Evolutionary conservation across 2,797 vertebrate genomes (phyloP).

Genomic region (Gymnothorax javanicus): DNA sequence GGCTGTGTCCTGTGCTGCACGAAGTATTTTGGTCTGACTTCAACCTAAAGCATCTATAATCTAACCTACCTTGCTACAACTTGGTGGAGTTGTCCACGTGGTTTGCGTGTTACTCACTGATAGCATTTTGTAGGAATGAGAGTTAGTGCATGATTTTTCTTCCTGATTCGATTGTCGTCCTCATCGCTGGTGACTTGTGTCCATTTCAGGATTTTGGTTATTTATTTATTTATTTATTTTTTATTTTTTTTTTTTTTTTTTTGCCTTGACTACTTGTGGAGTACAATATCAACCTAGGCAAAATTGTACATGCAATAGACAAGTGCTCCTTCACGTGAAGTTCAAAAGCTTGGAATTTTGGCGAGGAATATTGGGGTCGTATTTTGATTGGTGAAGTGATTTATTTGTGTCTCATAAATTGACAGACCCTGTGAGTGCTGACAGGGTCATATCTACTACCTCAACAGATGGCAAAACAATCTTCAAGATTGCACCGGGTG

Average conservation of each 20-base stretch:
- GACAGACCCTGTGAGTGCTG: constrained; percentile 61
- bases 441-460: constrained; percentile 61
- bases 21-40: not conserved
- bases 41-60: not conserved
- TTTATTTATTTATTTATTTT: too few relatives aligned
- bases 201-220: not conserved
- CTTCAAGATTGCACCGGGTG: constrained; percentile 69
- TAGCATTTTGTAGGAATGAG: not conserved
- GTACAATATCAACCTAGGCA: not conserved
- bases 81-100: constrained; percentile 10
- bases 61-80: not conserved
- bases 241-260: not conserved
- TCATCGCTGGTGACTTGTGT: not conserved
- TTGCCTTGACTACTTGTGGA: not conserved
- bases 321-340: not conserved
- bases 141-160: not conserved
- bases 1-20: not conserved
- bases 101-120: not conserved
- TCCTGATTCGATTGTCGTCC: not conserved
- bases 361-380: too few relatives aligned
- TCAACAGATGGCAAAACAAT: constrained; percentile 64
- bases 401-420: not conserved
- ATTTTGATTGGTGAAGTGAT: not conserved
- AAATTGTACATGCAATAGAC: not conserved
- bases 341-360: not conserved